Conservation (phyloP, 2,888 invertebrate genomes). For the Mimas tiliae region DNA sequence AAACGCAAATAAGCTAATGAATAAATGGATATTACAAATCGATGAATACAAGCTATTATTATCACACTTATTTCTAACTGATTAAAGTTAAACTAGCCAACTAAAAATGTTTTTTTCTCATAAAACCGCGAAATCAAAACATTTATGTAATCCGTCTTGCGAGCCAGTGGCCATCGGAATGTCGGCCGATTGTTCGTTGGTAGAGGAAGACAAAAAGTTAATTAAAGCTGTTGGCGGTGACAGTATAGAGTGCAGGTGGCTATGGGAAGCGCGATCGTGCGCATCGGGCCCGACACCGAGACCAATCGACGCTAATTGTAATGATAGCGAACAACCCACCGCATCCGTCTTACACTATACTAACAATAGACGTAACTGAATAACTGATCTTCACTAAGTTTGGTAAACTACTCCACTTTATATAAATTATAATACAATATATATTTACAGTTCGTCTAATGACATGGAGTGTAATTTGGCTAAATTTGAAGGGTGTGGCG, state of each 20-base stretch:
- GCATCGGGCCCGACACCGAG: conserved; percentile 72
- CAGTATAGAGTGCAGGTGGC: conserved; percentile 67
- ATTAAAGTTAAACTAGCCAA: no score
- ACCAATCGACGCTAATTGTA: conserved; percentile 82
- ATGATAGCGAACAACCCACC: conserved; percentile 39
- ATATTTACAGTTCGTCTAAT: background rate
- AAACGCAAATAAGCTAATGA: no score
- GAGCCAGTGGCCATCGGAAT: conserved; percentile 60
- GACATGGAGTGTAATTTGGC: no score
- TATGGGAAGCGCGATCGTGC: conserved; percentile 84
- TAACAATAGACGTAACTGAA: conserved; percentile 20
- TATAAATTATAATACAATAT: background rate
- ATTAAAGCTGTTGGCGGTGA: conserved; percentile 69
- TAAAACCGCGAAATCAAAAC: conserved; percentile 44
- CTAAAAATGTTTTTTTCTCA: no score
- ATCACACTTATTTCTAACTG: no score
- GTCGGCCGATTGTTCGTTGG: conserved; percentile 62
- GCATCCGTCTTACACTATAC: conserved; percentile 17
- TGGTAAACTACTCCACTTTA: background rate
- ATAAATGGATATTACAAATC: no score
- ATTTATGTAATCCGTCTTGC: conserved; percentile 46
- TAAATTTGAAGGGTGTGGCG: no score
- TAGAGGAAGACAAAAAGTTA: conserved; percentile 73
- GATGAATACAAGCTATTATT: no score
- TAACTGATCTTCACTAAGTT: conserved; percentile 5